Evolutionary conservation across 2,797 vertebrate genomes (phyloP).

Genomic region (Oreochromis grahami): DNA sequence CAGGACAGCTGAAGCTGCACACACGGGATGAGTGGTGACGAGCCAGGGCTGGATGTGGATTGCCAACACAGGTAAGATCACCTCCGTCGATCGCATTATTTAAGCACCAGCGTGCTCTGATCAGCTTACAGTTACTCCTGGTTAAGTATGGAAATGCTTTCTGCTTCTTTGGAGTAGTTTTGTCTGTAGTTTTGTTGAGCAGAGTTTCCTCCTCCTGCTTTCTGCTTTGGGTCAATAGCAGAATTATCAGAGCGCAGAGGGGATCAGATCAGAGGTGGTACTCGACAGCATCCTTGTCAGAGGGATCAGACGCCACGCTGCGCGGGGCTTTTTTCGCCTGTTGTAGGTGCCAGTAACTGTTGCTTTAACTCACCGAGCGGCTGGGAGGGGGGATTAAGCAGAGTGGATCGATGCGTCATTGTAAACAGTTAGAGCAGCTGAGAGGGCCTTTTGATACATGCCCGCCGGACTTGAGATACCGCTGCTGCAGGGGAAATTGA

Average conservation of each 20-base stretch:
- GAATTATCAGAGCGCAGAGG: slow-evolving; percentile 33
- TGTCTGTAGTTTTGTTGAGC: background rate
- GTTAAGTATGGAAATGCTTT: background rate
- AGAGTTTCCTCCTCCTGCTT: background rate
- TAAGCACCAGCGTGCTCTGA: background rate
- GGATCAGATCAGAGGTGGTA: slow-evolving; percentile 23
- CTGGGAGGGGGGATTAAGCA: slow-evolving; percentile 20
- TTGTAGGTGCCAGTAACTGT: slow-evolving; percentile 35
- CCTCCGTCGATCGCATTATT: slow-evolving; percentile 3
- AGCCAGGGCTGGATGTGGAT: slow-evolving; percentile 75
- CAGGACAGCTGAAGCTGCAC: slow-evolving; percentile 62
- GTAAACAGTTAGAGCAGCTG: slow-evolving; percentile 51
- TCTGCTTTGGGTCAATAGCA: slow-evolving; percentile 1
- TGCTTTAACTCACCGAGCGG: slow-evolving; percentile 50
- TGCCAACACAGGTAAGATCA: slow-evolving; percentile 72
- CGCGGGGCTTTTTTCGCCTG: slow-evolving; percentile 6
- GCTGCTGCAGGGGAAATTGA: slow-evolving; percentile 12
- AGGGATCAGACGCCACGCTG: background rate
- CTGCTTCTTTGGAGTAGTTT: background rate
- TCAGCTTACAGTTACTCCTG: background rate
- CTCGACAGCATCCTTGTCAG: slow-evolving; percentile 6
- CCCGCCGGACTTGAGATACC: background rate
- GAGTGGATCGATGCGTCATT: slow-evolving; percentile 59
- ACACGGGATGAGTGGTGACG: slow-evolving; percentile 72
- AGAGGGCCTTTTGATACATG: slow-evolving; percentile 46